Evolutionary conservation across 2,888 invertebrate genomes (phyloP), one percentile per base, ranked within the genome.

Genomic region (Polymixis lichenea): DNA sequence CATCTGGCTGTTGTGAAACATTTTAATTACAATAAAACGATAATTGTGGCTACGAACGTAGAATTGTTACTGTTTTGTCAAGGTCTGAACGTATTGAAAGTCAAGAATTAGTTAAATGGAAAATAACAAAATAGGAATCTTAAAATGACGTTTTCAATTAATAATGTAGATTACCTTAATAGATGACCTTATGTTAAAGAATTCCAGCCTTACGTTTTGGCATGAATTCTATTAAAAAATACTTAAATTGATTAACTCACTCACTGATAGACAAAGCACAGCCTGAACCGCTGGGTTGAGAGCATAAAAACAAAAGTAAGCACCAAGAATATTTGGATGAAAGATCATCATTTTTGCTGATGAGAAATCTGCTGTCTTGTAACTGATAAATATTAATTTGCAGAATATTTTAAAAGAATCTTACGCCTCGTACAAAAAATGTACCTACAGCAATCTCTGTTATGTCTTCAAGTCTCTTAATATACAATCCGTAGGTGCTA

Each of bases 1-100:
- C 72, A 86, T 70, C 86, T 77, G 78, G 72, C 6, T 4, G 17
- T 22, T 7, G 51, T 25, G 22, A 19, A 66, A 22, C 43, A 62
- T 58, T 60, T 38, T 70, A 46, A 55, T 53, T 68, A 25, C 22
- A 51, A 55, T 43, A 55, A 67, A 67, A 49, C n/a, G 28, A 28
- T 61, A 32, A 70, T 56, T 51, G 65, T 49, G 13, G 9, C 1
- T n/a, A 25, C 28, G 17, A 46, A 51, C 32, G 19, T 25, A 28
- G 55, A 58, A 43, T 32, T 32, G 19, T 13, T 46, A 64, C n/a
- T 17, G 43, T 32, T 51, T 38, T 32, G 46, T 28, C n/a, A n/a
- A n/a, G n/a, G n/a, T 56, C 9, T n/a, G 49, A 11, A 46, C 25
- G 15, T 32, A 53, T 46, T 32, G 60, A 46, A 43, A 15, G 22